Percentiles rank a stretch among this genome's conserved stretches.
Conservation (phyloP, 2,888 invertebrate genomes). For the Phyllotreta striolata region DNA sequence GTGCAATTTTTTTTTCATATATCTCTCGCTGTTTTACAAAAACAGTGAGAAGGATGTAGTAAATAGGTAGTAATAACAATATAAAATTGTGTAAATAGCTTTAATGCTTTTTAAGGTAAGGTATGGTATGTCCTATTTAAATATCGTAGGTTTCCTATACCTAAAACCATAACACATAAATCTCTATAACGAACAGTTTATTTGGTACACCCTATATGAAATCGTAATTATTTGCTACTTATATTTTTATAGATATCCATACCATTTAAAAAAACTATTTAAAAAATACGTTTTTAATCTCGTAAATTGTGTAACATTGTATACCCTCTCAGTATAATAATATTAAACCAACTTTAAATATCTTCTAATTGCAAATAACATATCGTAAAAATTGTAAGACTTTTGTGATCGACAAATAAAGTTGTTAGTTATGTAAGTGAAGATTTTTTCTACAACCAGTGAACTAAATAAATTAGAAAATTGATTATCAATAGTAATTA, state of each 20-base stretch:
- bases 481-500: not conserved
- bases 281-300: not conserved
- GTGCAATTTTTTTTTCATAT: no score
- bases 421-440: constrained; percentile 33
- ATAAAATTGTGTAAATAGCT: no score
- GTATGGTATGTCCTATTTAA: no score
- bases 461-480: not conserved
- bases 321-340: constrained; percentile 5
- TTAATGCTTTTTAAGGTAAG: no score
- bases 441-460: constrained; percentile 14
- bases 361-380: constrained; percentile 38
- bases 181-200: no score
- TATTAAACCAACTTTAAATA: constrained; percentile 15
- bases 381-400: constrained; percentile 48
- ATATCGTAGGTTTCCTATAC: no score
- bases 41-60: no score
- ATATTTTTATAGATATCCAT: no score
- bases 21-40: no score
- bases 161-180: no score
- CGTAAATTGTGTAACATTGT: constrained; percentile 7
- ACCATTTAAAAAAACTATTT: no score
- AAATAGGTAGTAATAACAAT: no score
- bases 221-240: constrained; percentile 3
- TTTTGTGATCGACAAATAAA: constrained; percentile 50
- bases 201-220: not conserved